Evolutionary conservation across 92 coral and sea anemone genomes (phyloP).

Genomic region (Umimayanthus chanpuru): DNA sequence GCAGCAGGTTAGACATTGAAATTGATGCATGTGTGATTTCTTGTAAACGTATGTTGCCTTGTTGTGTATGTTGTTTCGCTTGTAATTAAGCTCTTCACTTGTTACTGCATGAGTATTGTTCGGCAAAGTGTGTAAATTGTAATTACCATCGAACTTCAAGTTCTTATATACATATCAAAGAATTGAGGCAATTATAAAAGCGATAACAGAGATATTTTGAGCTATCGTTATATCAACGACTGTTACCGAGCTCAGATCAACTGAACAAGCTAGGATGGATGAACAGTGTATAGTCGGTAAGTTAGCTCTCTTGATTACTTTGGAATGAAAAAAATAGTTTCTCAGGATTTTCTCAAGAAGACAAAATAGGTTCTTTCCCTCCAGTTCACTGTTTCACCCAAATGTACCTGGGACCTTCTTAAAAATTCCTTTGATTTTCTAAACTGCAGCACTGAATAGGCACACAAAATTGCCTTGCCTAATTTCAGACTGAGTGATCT

Average conservation of each 20-base stretch:
- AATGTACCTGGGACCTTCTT: not conserved
- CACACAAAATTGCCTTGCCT: not conserved
- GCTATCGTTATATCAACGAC: not conserved
- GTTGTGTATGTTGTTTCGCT: not conserved
- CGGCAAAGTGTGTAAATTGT: not conserved
- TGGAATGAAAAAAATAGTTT: too few relatives aligned
- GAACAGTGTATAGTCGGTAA: not conserved
- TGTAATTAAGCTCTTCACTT: not conserved
- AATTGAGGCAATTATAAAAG: not conserved
- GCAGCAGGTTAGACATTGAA: not conserved
- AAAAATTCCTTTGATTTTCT: not conserved
- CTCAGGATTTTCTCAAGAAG: not conserved
- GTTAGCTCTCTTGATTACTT: not conserved
- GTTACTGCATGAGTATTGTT: not conserved
- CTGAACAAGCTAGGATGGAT: not conserved
- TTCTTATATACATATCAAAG: not conserved
- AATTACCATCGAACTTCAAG: not conserved
- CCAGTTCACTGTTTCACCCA: not conserved
- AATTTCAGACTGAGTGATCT: not conserved
- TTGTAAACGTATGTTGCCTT: too few relatives aligned
- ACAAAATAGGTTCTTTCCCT: not conserved
- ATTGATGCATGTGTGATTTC: not conserved
- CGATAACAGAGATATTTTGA: not conserved
- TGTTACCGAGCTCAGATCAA: not conserved
- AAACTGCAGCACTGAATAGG: not conserved